These are phyloP conservation scores for Xestia sexstrigata DNA, from an alignment of 2,888 invertebrate species.

Conservation along the genomic window DNA sequence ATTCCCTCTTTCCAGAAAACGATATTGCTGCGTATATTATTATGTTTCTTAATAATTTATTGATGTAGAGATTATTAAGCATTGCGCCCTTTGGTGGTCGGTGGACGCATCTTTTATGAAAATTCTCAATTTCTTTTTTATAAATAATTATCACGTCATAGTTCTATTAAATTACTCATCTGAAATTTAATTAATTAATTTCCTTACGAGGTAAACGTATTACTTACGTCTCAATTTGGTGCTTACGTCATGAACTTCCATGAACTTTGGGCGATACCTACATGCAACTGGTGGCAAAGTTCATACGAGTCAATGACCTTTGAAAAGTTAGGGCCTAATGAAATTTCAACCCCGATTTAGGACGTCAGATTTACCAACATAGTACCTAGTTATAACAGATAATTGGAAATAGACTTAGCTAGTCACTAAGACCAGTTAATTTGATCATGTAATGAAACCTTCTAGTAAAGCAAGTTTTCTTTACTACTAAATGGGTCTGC, in stretches of 20 bases:
- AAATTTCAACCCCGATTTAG: not conserved
- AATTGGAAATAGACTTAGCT: not conserved
- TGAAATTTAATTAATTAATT: not conserved
- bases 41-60: too few species aligned
- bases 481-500: too few species aligned
- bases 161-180: not conserved
- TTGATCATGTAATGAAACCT: not conserved
- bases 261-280: constrained; percentile 37
- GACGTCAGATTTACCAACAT: not conserved
- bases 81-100: not conserved
- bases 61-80: not conserved
- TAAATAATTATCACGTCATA: too few species aligned
- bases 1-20: not conserved
- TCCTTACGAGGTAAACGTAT: constrained; percentile 1
- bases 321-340: not conserved
- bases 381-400: not conserved
- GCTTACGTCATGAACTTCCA: constrained; percentile 22
- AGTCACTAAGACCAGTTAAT: not conserved
- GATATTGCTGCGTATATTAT: too few species aligned
- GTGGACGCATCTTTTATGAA: not conserved
- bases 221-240: constrained; percentile 5
- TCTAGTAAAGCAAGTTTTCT: not conserved
- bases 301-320: constrained; percentile 7
- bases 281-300: constrained; percentile 26
- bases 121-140: not conserved